A percentile compares a stretch with the other conserved stretches of the same genome.
Evolutionary conservation across 2,113 vertebrate genomes (phyloP).

Genomic region (Oceanodroma tethys): DNA sequence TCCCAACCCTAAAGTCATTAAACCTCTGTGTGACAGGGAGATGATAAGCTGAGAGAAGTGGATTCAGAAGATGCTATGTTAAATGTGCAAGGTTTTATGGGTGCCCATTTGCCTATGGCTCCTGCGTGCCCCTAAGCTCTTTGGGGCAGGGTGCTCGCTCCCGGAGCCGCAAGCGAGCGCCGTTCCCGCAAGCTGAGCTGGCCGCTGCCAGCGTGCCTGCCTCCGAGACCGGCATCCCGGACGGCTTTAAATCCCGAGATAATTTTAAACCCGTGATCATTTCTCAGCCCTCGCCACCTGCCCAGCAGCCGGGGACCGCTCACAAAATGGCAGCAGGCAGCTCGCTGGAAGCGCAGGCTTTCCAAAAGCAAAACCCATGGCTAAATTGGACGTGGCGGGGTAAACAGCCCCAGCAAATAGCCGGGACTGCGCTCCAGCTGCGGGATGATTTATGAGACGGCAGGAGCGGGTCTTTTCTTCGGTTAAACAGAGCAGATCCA

Average conservation of each 20-base stretch:
- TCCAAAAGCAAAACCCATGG: background rate
- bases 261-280: background rate
- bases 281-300: background rate
- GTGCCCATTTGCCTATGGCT: background rate
- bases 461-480: background rate
- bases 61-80: background rate
- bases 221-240: fast-evolving
- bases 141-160: background rate
- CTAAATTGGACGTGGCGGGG: background rate
- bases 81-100: background rate
- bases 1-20: background rate
- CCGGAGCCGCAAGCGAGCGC: fast-evolving
- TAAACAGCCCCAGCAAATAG: background rate
- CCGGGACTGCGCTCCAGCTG: conserved; percentile 15
- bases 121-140: fast-evolving
- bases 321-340: background rate
- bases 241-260: background rate
- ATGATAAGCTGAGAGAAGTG: background rate
- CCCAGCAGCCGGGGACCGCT: background rate
- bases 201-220: fast-evolving
- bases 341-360: background rate
- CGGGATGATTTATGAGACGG: conserved; percentile 54
- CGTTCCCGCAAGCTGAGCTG: fast-evolving
- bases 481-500: conserved; percentile 52
- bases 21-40: background rate